phyloP scores from a whole-genome alignment of 2,797 vertebrate species.

The Notamacropus eugenii region DNA sequence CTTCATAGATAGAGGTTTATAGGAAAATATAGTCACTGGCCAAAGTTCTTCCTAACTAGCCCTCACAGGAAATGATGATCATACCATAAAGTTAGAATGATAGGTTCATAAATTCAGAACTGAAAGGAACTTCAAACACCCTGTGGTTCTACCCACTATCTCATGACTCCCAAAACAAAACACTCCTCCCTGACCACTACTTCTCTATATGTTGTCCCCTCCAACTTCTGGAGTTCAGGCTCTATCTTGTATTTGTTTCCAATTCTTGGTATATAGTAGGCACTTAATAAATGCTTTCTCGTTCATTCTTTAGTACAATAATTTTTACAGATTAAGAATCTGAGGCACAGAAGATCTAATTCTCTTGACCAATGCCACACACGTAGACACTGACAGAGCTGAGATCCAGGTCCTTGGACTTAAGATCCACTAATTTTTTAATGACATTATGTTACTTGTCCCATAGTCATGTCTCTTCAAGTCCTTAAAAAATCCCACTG shows the following conservation, averaged over 20 bases:
- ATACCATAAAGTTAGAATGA: constrained; percentile 5
- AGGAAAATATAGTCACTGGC: background rate
- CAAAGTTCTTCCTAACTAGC: background rate
- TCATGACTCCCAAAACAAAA: background rate
- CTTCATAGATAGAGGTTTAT: background rate
- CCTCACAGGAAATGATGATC: background rate
- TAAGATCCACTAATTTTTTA: background rate
- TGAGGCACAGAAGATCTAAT: background rate
- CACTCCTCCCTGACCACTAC: background rate
- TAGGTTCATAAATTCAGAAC: background rate
- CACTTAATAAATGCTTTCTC: background rate
- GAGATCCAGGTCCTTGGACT: background rate
- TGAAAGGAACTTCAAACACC: background rate
- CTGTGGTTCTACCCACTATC: background rate
- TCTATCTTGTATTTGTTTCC: background rate
- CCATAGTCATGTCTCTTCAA: background rate
- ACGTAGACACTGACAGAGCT: too few relatives aligned
- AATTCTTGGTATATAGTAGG: background rate
- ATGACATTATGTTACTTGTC: background rate
- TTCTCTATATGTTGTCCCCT: too few relatives aligned
- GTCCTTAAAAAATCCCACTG: background rate
- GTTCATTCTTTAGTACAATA: background rate
- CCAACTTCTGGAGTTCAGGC: background rate
- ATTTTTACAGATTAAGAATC: background rate
- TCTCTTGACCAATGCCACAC: background rate